Percentiles rank a stretch among this genome's conserved stretches.
Evolutionary conservation across 2,888 invertebrate genomes (phyloP).

Genomic region (Ophioninae sp.): DNA sequence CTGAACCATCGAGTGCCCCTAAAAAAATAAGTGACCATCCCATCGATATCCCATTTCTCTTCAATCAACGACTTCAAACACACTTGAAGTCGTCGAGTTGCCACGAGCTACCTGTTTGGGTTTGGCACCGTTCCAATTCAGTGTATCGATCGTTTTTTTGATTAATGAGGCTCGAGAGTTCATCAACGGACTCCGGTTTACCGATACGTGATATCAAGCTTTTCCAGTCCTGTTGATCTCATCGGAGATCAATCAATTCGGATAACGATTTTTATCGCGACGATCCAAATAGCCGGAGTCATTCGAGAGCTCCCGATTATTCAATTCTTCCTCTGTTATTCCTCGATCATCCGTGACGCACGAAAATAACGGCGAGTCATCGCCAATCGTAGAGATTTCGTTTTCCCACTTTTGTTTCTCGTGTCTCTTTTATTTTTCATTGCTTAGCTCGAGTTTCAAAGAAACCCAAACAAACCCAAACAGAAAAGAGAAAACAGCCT

Average conservation of each 20-base stretch:
- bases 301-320: slow-evolving; percentile 44
- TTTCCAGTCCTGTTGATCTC: slow-evolving; percentile 28
- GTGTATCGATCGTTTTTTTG: slow-evolving; percentile 25
- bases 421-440: not conserved
- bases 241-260: slow-evolving; percentile 8
- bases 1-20: too few species aligned
- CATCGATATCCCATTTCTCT: not conserved
- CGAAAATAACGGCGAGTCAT: slow-evolving; percentile 46
- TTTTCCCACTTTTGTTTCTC: slow-evolving; percentile 11
- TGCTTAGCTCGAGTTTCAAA: too few species aligned
- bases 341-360: slow-evolving; percentile 46
- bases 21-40: too few species aligned
- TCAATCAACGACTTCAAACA: not conserved
- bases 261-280: slow-evolving; percentile 29
- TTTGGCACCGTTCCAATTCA: slow-evolving; percentile 13
- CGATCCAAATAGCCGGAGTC: slow-evolving; percentile 3
- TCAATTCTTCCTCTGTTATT: slow-evolving; percentile 50
- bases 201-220: not conserved
- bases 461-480: too few species aligned
- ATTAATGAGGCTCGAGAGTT: slow-evolving; percentile 14
- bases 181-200: not conserved
- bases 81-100: not conserved
- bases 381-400: slow-evolving; percentile 17
- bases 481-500: too few species aligned
- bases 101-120: too few species aligned